Conservation (phyloP, 2,797 vertebrate genomes). For the Pipistrellus pipistrellus region DNA sequence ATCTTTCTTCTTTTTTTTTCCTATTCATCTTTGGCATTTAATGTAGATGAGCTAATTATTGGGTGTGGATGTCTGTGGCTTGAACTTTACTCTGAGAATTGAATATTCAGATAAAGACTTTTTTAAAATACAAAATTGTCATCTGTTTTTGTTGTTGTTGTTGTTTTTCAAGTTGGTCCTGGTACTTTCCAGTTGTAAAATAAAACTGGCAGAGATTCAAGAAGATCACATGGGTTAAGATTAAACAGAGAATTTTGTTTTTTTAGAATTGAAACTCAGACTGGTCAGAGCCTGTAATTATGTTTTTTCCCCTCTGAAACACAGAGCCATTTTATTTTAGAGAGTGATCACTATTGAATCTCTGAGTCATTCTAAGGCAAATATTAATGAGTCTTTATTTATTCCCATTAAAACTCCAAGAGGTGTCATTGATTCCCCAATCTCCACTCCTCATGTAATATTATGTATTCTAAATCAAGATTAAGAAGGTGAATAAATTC, state of each 20-base stretch:
- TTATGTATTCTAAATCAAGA: slow-evolving; percentile 10
- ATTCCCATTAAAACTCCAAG: slow-evolving; percentile 47
- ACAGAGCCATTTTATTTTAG: slow-evolving; percentile 12
- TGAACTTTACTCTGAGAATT: slow-evolving; percentile 61
- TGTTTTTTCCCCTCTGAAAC: slow-evolving; percentile 4
- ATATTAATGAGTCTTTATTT: not conserved
- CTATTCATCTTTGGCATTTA: slow-evolving; percentile 53
- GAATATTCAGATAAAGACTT: slow-evolving; percentile 67
- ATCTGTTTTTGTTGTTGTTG: not conserved
- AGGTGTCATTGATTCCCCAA: not conserved
- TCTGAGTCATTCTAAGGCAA: slow-evolving; percentile 5
- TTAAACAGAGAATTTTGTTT: slow-evolving; percentile 37
- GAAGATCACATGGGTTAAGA: slow-evolving; percentile 33
- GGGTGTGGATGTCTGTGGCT: slow-evolving; percentile 49
- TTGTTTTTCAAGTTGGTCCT: slow-evolving; percentile 44
- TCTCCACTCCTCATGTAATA: not conserved
- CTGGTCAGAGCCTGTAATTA: slow-evolving; percentile 37
- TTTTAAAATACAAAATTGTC: slow-evolving; percentile 45
- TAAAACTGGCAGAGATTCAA: slow-evolving; percentile 33
- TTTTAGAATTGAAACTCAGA: slow-evolving; percentile 54
- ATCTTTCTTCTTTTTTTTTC: slow-evolving; percentile 30
- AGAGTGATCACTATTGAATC: slow-evolving; percentile 21
- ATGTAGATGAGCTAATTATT: slow-evolving; percentile 60
- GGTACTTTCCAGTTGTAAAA: slow-evolving; percentile 69
- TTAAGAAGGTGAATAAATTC: slow-evolving; percentile 17